These are phyloP conservation scores for Tenebrosternarchus preto DNA, from an alignment of 2,113 vertebrate genomes.

Conservation along the genomic window DNA sequence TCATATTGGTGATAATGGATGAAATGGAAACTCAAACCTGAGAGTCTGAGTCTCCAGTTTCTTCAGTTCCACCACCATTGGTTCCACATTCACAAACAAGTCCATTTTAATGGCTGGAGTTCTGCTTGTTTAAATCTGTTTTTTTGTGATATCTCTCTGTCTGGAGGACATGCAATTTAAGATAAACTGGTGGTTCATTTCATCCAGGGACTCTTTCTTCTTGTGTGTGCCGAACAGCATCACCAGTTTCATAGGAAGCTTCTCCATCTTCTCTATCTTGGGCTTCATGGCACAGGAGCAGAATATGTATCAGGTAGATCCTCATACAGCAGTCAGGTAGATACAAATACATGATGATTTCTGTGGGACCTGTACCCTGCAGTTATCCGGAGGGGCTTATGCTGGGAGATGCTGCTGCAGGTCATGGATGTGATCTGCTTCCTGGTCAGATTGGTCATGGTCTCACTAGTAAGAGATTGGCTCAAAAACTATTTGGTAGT, in stretches of 20 bases:
- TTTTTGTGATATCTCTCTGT: conserved; percentile 24
- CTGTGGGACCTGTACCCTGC: conserved; percentile 84
- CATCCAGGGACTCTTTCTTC: conserved; percentile 68
- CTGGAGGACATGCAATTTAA: not conserved
- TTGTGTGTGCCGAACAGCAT: conserved; percentile 74
- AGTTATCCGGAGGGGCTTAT: conserved; percentile 76
- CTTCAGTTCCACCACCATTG: not conserved
- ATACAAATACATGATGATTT: conserved; percentile 77
- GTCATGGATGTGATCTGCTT: conserved; percentile 77
- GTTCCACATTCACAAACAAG: not conserved
- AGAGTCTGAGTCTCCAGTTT: not conserved
- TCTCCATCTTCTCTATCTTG: conserved; percentile 75
- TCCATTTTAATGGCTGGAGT: not conserved
- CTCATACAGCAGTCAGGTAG: conserved; percentile 77
- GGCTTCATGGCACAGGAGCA: conserved; percentile 78
- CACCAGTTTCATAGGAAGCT: conserved; percentile 76
- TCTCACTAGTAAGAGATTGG: conserved; percentile 79
- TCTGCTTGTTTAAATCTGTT: not conserved
- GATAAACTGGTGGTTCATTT: not conserved
- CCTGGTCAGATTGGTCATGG: conserved; percentile 83
- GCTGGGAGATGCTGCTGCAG: conserved; percentile 85
- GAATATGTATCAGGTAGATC: conserved; percentile 63
- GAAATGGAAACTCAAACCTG: not conserved
- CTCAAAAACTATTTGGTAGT: not conserved
- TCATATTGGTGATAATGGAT: not conserved